Evolutionary conservation across 2,113 vertebrate genomes (phyloP).

Genomic region (Pagrus major): DNA sequence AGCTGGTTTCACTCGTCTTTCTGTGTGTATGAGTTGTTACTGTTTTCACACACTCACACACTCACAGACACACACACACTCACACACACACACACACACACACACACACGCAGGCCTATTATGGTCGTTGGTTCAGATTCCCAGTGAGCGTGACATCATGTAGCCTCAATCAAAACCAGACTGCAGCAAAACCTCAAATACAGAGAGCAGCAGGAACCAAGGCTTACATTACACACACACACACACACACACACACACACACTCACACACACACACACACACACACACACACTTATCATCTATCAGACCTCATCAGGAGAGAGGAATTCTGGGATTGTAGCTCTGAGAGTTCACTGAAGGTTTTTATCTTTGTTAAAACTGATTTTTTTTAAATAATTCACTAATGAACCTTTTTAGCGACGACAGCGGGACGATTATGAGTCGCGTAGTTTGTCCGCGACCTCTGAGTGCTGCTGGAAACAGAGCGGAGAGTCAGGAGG

Average conservation of each 20-base stretch:
- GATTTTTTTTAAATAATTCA: too few relatives aligned
- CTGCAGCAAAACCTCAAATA: constrained; percentile 59
- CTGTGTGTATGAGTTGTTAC: constrained; percentile 16
- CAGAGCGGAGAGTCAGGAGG: not conserved
- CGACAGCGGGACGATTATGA: accelerated
- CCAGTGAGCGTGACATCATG: constrained; percentile 76
- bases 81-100: constrained; percentile 14
- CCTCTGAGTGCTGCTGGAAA: not conserved
- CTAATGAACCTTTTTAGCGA: not conserved
- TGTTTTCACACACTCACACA: not conserved
- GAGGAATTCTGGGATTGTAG: constrained; percentile 47
- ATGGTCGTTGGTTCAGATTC: constrained; percentile 61
- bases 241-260: constrained; percentile 31
- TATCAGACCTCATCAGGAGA: constrained; percentile 17
- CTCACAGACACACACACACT: constrained; percentile 20
- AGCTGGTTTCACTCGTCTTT: constrained; percentile 20
- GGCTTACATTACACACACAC: constrained; percentile 45
- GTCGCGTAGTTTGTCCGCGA: not conserved
- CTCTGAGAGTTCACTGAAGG: too few relatives aligned
- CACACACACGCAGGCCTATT: constrained; percentile 45
- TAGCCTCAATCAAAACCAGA: constrained; percentile 75
- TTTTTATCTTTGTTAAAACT: too few relatives aligned
- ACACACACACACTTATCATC: constrained; percentile 36
- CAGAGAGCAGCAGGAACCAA: constrained; percentile 50
- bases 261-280: constrained; percentile 27